A percentile compares a stretch with the other conserved stretches of the same genome.
Evolutionary conservation across 2,888 invertebrate species (phyloP).

Genomic region (Linnaemya tessellans): DNA sequence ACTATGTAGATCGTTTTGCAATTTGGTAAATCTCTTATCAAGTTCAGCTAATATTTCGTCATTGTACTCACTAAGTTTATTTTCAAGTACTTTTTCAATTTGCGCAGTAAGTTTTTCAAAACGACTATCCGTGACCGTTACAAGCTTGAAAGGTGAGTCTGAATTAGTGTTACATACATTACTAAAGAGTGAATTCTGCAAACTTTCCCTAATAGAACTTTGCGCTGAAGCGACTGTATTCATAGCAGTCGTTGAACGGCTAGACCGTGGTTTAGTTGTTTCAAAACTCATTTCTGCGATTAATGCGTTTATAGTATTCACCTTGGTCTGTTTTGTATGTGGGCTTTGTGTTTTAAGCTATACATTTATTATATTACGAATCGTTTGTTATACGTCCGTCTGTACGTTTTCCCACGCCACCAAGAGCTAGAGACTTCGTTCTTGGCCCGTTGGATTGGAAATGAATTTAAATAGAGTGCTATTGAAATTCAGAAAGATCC

Average conservation of each 20-base stretch:
- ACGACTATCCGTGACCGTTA: constrained; percentile 1
- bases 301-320: no score
- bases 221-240: neutral
- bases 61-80: constrained; percentile 7
- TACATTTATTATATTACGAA: neutral
- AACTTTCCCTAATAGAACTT: neutral
- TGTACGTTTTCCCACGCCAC: neutral
- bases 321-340: neutral
- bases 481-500: no score
- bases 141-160: neutral
- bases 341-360: neutral
- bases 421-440: no score
- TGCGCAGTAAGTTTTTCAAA: constrained; percentile 9
- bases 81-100: constrained; percentile 13
- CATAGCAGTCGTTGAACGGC: neutral
- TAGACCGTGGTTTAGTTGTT: constrained; percentile 1
- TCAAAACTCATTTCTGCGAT: constrained; percentile 7
- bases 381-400: neutral
- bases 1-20: neutral
- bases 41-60: neutral
- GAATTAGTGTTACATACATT: neutral
- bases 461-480: no score
- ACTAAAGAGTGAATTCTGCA: neutral
- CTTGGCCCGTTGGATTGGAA: no score
- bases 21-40: neutral